Percentiles rank a stretch among this genome's conserved stretches.
Conservation (phyloP, 2,888 invertebrate genomes). For the Pyrocoelia pectoralis region DNA sequence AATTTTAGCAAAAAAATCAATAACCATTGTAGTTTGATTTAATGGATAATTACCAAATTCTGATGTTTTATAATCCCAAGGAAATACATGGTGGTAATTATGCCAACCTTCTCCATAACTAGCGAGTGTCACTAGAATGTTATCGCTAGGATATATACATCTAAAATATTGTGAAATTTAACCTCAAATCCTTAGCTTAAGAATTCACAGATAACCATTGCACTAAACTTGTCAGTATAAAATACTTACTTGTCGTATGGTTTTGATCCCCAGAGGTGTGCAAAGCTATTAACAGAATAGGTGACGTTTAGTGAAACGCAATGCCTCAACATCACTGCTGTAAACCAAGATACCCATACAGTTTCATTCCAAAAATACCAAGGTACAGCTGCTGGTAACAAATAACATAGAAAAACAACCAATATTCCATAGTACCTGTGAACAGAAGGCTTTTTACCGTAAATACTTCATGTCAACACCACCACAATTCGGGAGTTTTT, state of each 20-base stretch:
- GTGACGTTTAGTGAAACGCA: conserved; percentile 82
- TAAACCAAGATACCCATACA: conserved; percentile 77
- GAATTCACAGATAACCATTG: neutral
- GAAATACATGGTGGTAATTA: conserved; percentile 93
- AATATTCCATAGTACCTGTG: conserved; percentile 68
- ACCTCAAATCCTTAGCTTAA: too few relatives aligned
- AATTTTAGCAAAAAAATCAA: conserved; percentile 56
- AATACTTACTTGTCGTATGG: conserved; percentile 82
- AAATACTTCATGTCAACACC: too few relatives aligned
- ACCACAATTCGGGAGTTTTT: too few relatives aligned
- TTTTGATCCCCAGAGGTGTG: conserved; percentile 89
- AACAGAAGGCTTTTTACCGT: too few relatives aligned
- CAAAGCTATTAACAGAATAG: conserved; percentile 94
- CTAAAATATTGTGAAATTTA: conserved; percentile 57
- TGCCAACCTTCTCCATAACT: conserved; percentile 92
- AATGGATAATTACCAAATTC: conserved; percentile 71
- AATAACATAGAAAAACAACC: conserved; percentile 81
- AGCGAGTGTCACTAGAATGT: conserved; percentile 73
- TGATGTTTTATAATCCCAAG: conserved; percentile 92
- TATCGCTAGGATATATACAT: conserved; percentile 81
- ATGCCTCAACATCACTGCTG: conserved; percentile 79
- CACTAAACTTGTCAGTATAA: neutral
- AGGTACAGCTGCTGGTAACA: conserved; percentile 81
- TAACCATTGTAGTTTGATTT: conserved; percentile 52
- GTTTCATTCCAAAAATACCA: conserved; percentile 79